Base-by-base conservation (phyloP, 2,797 vertebrate genomes). In the Neomorphus geoffroyi region DNA sequence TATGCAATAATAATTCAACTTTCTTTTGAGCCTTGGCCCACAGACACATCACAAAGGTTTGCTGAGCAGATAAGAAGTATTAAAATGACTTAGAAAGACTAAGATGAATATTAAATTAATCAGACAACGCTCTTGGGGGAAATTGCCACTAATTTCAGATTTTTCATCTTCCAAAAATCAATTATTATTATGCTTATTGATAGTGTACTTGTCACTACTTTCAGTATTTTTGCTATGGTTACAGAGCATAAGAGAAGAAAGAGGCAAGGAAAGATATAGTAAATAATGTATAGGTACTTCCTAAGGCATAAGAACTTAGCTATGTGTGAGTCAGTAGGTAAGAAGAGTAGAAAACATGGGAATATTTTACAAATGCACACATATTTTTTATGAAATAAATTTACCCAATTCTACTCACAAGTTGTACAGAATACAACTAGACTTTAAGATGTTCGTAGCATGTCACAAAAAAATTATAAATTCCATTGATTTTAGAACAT, bases 141-240 rank as follows among this genome's bases (percentile, higher is more conserved):
- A 97, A 97, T 97, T 96, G 93, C 88, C 96, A 97, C 97, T 98
- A 98, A 98, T 98, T 98, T 98, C 96, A 96, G 94, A 98, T 98
- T 97, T 98, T 97, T 98, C 97, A 98, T 97, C 96, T 95, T 92
- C 90, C 86, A 94, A 94, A 98, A 98, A 98, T 98, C 98, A 98
- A 98, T 98, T 98, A 98, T 98, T 98, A 97, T 98, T 97, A 98
- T 98, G 97, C 97, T 97, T 98, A 98, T 98, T 97, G 98, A 98
- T 98, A 97, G 97, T 95, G 94, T 96, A 96, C 97, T 98, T 97
- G 97, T 97, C 97, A 98, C 93, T 96, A 65, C 96, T 97, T 97
- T 94, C 95, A 92, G 91, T 78, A 69, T 89, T 97, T 97, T 96
- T 84, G 65, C 92, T 96, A 86, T 30, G 78, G 93, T 96, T 97